These are phyloP conservation scores for Galerucella pusilla DNA, from an alignment of 2,888 invertebrate genomes.

Conservation along the genomic window DNA sequence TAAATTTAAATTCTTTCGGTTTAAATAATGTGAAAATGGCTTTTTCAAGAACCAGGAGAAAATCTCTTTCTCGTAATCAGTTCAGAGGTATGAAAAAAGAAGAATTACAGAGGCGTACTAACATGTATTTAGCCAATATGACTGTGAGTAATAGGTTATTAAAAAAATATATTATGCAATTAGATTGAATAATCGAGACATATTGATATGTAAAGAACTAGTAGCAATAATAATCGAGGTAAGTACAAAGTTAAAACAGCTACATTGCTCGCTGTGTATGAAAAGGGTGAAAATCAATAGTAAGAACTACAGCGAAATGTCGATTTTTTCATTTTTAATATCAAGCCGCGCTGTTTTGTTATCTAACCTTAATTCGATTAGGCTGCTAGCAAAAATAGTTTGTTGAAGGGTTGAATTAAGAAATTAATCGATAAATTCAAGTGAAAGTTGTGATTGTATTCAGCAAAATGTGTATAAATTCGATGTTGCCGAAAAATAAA, in stretches of 20 bases:
- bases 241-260: too few relatives aligned
- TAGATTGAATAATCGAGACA: neutral
- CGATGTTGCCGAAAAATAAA: neutral
- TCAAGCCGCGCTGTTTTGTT: neutral
- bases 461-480: slow-evolving; percentile 1
- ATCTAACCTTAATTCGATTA: slow-evolving; percentile 3
- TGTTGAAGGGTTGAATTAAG: slow-evolving; percentile 3
- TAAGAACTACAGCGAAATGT: too few relatives aligned
- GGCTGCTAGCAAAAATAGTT: neutral
- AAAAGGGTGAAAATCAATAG: neutral
- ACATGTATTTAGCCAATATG: slow-evolving; percentile 80
- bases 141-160: slow-evolving; percentile 73
- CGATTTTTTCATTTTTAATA: too few relatives aligned
- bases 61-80: slow-evolving; percentile 71
- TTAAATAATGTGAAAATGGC: slow-evolving; percentile 45
- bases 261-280: neutral
- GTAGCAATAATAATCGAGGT: too few relatives aligned
- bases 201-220: too few relatives aligned
- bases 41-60: slow-evolving; percentile 52
- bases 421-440: slow-evolving; percentile 15
- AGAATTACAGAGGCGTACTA: slow-evolving; percentile 78
- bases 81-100: slow-evolving; percentile 85
- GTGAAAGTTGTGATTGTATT: slow-evolving; percentile 13
- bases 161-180: slow-evolving; percentile 18
- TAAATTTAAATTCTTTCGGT: slow-evolving; percentile 45